phyloP scores from a whole-genome alignment of 1,140 invertebrate species.

The Danaus plexippus region DNA sequence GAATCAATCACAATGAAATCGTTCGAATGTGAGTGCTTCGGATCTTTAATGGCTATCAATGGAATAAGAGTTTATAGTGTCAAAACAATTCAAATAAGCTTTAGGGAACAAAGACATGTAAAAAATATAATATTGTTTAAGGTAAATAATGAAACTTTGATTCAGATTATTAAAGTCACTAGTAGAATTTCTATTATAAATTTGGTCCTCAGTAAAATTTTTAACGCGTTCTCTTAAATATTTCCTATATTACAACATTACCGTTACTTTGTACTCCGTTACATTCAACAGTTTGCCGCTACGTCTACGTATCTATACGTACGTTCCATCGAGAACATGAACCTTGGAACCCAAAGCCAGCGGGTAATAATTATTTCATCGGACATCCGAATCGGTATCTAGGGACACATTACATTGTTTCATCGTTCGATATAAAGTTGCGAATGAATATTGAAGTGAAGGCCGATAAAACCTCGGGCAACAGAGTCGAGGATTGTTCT shows the following conservation, averaged over 20 bases:
- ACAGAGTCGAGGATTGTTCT: no score
- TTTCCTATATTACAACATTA: no score
- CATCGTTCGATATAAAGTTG: slow-evolving; percentile 14
- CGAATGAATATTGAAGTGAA: slow-evolving; percentile 24
- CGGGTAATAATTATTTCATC: slow-evolving; percentile 52
- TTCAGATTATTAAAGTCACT: no score
- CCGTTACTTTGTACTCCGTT: no score
- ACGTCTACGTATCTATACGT: slow-evolving; percentile 19
- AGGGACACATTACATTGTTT: slow-evolving; percentile 44
- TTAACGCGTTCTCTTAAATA: no score
- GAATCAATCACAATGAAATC: slow-evolving; percentile 51
- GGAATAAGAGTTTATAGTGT: slow-evolving; percentile 9
- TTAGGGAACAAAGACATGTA: no score
- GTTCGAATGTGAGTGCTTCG: slow-evolving; percentile 22
- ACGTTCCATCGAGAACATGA: slow-evolving; percentile 7
- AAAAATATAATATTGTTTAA: no score
- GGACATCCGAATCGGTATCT: slow-evolving; percentile 32
- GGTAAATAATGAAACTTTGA: no score
- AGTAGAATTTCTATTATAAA: no score
- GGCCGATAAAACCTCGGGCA: no score
- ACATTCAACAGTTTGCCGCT: no score
- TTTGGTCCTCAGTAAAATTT: no score
- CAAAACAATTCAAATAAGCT: slow-evolving; percentile 7
- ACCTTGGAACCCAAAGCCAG: slow-evolving; percentile 20
- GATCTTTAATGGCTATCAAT: slow-evolving; percentile 25